phyloP scores from a whole-genome alignment of 1,140 invertebrate genomes.

The silkworm (Bombyx mori) region ASM3026992v2 NC_085133.1:5983001-5983500 shows the following conservation, averaged over 20 bases:
- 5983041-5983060: conserved; percentile 96
- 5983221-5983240: conserved; percentile 82
- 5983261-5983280: too few species aligned
- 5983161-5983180: conserved; percentile 94
- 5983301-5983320: conserved; percentile 75
- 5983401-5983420: conserved; percentile 85
- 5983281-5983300: too few species aligned
- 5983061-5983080: conserved; percentile 95
- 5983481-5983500: conserved; percentile 80
- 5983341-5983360: conserved; percentile 75
- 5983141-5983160: conserved; percentile 94
- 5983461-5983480: conserved; percentile 84
- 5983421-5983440: conserved; percentile 85
- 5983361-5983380: conserved; percentile 86
- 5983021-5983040: conserved; percentile 90
- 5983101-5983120: conserved; percentile 85
- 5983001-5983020: conserved; percentile 93
- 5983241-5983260: conserved; percentile 64
- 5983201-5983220: conserved; percentile 90
- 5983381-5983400: conserved; percentile 82
- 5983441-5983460: conserved; percentile 86
- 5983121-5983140: conserved; percentile 68
- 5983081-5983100: conserved; percentile 92
- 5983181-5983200: conserved; percentile 94
- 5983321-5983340: conserved; percentile 77